Evolutionary conservation across 1,140 invertebrate genomes (phyloP).

Genomic region (Achatina immaculata): DNA sequence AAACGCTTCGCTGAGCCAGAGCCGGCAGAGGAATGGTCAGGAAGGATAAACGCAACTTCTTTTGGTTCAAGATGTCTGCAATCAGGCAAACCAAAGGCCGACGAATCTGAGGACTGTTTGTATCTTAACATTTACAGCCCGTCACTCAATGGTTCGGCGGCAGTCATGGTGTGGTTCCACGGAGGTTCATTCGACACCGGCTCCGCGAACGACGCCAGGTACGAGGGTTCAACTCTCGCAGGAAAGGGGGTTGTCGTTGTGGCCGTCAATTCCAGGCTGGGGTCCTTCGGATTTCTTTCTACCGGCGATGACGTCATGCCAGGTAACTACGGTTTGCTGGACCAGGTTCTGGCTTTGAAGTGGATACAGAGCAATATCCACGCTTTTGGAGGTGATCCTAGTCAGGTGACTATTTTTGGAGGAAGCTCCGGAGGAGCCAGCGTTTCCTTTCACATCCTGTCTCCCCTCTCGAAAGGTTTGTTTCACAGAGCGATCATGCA

Average conservation of each 20-base stretch:
- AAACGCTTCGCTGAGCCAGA: neutral
- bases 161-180: constrained; percentile 26
- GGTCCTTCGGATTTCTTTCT: constrained; percentile 27
- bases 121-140: constrained; percentile 16
- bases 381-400: constrained; percentile 30
- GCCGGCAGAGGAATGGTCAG: neutral
- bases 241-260: constrained; percentile 16
- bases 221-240: neutral
- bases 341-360: constrained; percentile 28
- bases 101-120: constrained; percentile 13
- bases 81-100: too few relatives aligned
- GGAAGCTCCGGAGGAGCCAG: constrained; percentile 14
- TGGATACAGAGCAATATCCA: constrained; percentile 35
- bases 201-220: neutral
- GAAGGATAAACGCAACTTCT: neutral
- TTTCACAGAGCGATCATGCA: constrained; percentile 14
- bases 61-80: too few relatives aligned
- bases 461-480: constrained; percentile 4
- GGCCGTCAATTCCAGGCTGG: constrained; percentile 24
- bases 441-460: neutral
- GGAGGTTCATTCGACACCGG: neutral
- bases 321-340: constrained; percentile 34
- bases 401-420: constrained; percentile 14
- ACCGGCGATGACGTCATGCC: constrained; percentile 27
- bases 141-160: neutral